A percentile compares a stretch with the other conserved stretches of the same genome.
phyloP scores from a whole-genome alignment of 2,888 invertebrate genomes.

The Villa cingulata region DNA sequence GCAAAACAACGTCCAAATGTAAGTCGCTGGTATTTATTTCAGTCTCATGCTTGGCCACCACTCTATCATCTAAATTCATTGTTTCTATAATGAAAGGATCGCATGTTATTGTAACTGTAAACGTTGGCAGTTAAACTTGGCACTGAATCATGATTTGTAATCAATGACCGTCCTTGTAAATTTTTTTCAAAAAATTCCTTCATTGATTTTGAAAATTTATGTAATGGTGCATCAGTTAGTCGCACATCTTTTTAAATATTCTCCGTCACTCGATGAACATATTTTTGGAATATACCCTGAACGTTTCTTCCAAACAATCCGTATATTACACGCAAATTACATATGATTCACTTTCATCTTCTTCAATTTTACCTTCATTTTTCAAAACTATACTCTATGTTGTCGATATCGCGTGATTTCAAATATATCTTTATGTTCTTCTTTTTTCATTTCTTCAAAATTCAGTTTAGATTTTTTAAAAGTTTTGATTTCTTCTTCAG shows the following conservation, averaged over 20 bases:
- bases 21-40: constrained; percentile 65
- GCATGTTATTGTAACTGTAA: constrained; percentile 41
- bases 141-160: constrained; percentile 32
- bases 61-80: constrained; percentile 52
- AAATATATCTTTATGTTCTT: no score
- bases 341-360: constrained; percentile 20
- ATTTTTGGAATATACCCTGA: constrained; percentile 2
- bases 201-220: constrained; percentile 33
- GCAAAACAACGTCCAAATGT: constrained; percentile 71
- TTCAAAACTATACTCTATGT: no score
- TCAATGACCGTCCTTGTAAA: constrained; percentile 16
- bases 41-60: constrained; percentile 52
- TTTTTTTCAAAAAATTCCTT: constrained; percentile 23
- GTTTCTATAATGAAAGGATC: constrained; percentile 55
- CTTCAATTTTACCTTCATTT: constrained; percentile 18
- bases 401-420: no score
- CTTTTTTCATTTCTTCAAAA: no score
- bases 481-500: background rate
- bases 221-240: no score
- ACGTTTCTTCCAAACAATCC: constrained; percentile 2
- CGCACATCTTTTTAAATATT: no score
- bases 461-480: no score
- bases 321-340: background rate
- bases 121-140: constrained; percentile 36
- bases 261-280: constrained; percentile 20